A percentile compares a stretch with the other conserved stretches of the same genome.
Evolutionary conservation across 2,113 vertebrate genomes (phyloP).

Genomic region (Erythrocercus mccallii): DNA sequence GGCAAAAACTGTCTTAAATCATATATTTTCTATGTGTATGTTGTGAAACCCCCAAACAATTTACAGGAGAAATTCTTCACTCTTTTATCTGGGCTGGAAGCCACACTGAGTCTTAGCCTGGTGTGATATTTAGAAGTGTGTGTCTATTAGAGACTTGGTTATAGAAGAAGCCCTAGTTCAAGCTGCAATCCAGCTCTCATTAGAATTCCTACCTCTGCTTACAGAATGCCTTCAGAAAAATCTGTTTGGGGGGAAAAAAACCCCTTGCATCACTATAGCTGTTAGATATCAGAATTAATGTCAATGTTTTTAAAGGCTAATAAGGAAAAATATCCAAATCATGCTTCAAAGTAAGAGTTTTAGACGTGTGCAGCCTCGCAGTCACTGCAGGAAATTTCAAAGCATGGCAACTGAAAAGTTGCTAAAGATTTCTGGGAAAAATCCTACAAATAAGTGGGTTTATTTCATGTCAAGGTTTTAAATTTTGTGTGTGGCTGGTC

Average conservation of each 20-base stretch:
- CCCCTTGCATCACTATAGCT: fast-evolving
- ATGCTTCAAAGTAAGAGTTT: not conserved
- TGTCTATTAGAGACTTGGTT: not conserved
- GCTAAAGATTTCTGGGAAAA: not conserved
- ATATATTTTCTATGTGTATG: not conserved
- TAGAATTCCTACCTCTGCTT: not conserved
- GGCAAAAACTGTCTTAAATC: not conserved
- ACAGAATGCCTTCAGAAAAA: not conserved
- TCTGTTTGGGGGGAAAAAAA: not conserved
- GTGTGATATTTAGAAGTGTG: not conserved
- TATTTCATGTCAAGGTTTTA: not conserved
- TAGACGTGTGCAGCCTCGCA: not conserved
- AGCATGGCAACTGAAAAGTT: not conserved
- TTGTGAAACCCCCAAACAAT: constrained; percentile 42
- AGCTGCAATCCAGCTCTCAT: not conserved
- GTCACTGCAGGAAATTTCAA: not conserved
- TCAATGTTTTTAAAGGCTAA: not conserved
- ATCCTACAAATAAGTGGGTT: not conserved
- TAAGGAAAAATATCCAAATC: not conserved
- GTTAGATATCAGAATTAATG: not conserved
- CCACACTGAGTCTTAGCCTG: not conserved
- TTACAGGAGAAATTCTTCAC: constrained; percentile 40
- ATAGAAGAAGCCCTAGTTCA: not conserved
- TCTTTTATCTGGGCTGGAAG: not conserved
- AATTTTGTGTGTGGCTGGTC: not conserved